Base-by-base conservation (phyloP, 1,140 invertebrate species). In the Spodoptera frugiperda region DNA sequence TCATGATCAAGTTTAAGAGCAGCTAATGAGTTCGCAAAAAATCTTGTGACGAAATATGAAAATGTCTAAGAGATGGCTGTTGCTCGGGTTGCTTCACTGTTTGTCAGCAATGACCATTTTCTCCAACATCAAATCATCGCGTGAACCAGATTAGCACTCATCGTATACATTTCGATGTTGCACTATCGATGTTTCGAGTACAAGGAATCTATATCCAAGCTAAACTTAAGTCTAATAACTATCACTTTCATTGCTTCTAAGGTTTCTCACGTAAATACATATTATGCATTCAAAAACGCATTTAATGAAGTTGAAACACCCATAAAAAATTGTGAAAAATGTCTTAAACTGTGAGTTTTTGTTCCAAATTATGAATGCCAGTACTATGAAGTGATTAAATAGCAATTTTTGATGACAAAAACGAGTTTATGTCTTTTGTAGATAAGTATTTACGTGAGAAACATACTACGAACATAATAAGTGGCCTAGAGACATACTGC, bases 401-500 rank as follows among this genome's bases (percentile, higher is more conserved):
- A 39, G 6, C 33, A 39, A 39, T 39, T 8, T 39, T 39, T 39
- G 33, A 39, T 39, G 33, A 39, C 6, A 39, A 1, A 39, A 39
- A 8, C 1, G 33, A 39, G 33, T 39, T 6, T 39, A 10, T 9
- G 5, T 39, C 33, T 39, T 39, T 8, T 39, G 8, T 25, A 19
- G 3, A 19, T 57, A 57, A 19, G 33, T 51, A 51, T 74, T 61
- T 61, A 54, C 57, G 15, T 33, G 39, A 49, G 10, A 54, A 74
- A 15, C 55, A 6, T 46, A 17, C 11, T 44, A 80, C 54, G 46
- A 77, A 73, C 77, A 72, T 86, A 61, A 63, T 86, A 75, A 61
- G 84, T 87, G 87, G 89, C 86, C 89, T 91, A 89, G 84, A 78
- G 48, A 86, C 74, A 79, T 87, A 88, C 84, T 88, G 89, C 87